A percentile compares a stretch with the other conserved stretches of the same genome.
phyloP scores from a whole-genome alignment of 1,140 invertebrate species.

The Tetramorium alpestre region DNA sequence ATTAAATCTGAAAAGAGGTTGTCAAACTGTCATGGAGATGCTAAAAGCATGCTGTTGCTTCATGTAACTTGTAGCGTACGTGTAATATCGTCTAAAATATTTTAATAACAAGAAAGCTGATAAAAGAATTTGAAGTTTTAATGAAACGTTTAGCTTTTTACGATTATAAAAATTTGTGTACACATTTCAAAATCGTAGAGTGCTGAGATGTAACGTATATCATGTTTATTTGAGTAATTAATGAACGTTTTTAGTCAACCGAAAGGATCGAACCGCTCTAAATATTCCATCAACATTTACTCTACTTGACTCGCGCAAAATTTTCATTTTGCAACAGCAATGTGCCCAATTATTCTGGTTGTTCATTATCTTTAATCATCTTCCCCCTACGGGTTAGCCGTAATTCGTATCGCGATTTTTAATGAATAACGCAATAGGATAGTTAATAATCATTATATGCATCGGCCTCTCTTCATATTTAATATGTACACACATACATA shows the following conservation, averaged over 20 bases:
- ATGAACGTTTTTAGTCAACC: neutral
- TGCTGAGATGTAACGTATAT: neutral
- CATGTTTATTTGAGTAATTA: conserved; percentile 11
- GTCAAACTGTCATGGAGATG: conserved; percentile 1
- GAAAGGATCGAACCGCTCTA: neutral
- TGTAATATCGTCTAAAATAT: neutral
- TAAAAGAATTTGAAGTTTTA: neutral
- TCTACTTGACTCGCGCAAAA: neutral
- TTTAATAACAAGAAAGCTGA: neutral
- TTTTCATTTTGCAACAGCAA: conserved; percentile 39
- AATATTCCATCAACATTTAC: conserved; percentile 41
- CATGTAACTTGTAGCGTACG: neutral
- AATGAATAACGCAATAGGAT: conserved; percentile 12
- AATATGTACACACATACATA: neutral
- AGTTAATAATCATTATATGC: conserved; percentile 1
- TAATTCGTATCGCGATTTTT: conserved; percentile 42
- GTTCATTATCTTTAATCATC: conserved; percentile 50
- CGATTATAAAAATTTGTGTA: neutral
- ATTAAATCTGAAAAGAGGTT: neutral
- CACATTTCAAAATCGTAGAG: neutral
- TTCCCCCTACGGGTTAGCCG: neutral
- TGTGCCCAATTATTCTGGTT: conserved; percentile 24
- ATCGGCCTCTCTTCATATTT: neutral
- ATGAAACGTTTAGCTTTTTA: neutral
- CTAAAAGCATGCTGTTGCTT: neutral